These are phyloP conservation scores for Zaprionus tsacasi DNA, from an alignment of 1,140 invertebrate genomes.

Conservation along the genomic window DNA sequence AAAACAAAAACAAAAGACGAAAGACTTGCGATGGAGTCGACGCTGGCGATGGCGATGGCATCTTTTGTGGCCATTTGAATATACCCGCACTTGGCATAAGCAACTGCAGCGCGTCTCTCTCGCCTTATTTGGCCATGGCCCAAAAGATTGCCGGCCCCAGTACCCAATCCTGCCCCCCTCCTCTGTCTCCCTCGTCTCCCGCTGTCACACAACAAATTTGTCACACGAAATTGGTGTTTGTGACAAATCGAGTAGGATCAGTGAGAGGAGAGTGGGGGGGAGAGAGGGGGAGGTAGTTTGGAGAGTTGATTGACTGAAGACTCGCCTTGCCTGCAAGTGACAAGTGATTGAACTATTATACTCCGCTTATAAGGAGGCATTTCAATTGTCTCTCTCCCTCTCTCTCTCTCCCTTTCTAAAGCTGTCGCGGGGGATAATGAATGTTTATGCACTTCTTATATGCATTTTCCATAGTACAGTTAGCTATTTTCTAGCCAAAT, in stretches of 20 bases:
- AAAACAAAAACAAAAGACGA: not conserved
- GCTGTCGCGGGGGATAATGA: conserved; percentile 44
- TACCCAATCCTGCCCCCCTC: not conserved
- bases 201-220: conserved; percentile 76
- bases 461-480: conserved; percentile 57
- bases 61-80: conserved; percentile 69
- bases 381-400: not conserved
- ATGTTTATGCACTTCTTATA: conserved; percentile 53
- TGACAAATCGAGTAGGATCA: conserved; percentile 72
- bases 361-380: conserved; percentile 52
- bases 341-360: conserved; percentile 81
- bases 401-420: not conserved
- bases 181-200: conserved; percentile 7
- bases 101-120: not conserved
- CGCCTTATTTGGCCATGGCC: conserved; percentile 70
- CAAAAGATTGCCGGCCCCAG: conserved; percentile 40
- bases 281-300: conserved; percentile 1
- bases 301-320: conserved; percentile 7
- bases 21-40: conserved; percentile 2
- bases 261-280: not conserved
- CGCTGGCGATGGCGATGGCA: conserved; percentile 27
- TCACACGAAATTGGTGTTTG: conserved; percentile 82
- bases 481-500: conserved; percentile 29
- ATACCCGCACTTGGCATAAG: conserved; percentile 44
- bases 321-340: conserved; percentile 55